Conservation (phyloP, 1,140 invertebrate species). For the Drosophila saltans region DNA sequence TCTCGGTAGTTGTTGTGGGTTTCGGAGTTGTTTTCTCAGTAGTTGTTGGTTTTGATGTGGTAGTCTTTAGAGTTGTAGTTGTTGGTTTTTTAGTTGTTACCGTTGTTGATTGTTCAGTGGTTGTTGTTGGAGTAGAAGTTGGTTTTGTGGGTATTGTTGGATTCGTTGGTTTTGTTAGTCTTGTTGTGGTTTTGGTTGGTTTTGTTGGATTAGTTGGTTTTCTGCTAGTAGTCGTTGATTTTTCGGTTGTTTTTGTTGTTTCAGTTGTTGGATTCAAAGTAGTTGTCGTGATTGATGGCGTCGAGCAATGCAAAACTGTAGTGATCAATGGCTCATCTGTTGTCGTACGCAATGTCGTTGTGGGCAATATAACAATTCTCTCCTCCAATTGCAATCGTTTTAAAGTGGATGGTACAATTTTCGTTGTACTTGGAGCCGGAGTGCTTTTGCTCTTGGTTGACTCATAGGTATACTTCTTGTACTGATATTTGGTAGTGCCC, state of each 20-base stretch:
- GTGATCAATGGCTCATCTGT: slow-evolving; percentile 4
- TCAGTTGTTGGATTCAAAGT: not conserved
- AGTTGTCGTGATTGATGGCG: not conserved
- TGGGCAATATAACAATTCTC: slow-evolving; percentile 34
- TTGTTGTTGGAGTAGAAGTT: slow-evolving; percentile 15
- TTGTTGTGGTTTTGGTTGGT: not conserved
- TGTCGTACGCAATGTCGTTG: slow-evolving; percentile 14
- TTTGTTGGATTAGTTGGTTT: not conserved
- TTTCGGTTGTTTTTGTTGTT: not conserved
- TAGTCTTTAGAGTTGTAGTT: not conserved
- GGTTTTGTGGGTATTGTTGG: slow-evolving; percentile 2
- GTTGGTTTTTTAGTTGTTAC: slow-evolving; percentile 7
- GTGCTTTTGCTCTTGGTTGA: slow-evolving; percentile 10
- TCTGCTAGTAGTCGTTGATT: not conserved
- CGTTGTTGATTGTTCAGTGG: slow-evolving; percentile 9
- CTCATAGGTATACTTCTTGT: slow-evolving; percentile 22
- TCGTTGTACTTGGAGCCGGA: not conserved
- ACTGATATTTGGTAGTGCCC: slow-evolving; percentile 25
- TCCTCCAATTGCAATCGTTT: slow-evolving; percentile 10
- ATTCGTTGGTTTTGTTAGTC: not conserved
- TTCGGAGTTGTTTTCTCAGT: too few species aligned
- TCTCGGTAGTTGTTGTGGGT: too few species aligned
- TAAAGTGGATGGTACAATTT: not conserved
- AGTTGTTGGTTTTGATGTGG: not conserved
- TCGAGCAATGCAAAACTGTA: slow-evolving; percentile 8